Percentiles rank a stretch among this genome's conserved stretches.
Conservation (phyloP, 1,140 invertebrate species). For the Chymomyza costata region DNA sequence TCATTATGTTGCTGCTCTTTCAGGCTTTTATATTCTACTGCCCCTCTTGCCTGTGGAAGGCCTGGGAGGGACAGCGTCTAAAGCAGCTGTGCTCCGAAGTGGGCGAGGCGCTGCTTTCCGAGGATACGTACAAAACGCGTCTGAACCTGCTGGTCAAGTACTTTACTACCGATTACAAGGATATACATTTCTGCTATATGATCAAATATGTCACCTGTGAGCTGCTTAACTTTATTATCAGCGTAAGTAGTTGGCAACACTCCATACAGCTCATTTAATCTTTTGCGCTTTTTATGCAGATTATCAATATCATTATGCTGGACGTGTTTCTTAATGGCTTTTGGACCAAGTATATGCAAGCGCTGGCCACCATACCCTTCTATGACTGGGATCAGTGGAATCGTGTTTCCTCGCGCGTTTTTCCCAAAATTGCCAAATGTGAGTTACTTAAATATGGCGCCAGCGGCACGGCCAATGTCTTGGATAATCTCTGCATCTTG, state of each 20-base stretch:
- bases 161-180: constrained; percentile 77
- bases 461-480: constrained; percentile 79
- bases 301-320: constrained; percentile 79
- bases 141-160: constrained; percentile 78
- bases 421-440: constrained; percentile 88
- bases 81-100: constrained; percentile 77
- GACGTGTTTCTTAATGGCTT: constrained; percentile 85
- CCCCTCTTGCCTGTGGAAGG: constrained; percentile 86
- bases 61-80: constrained; percentile 83
- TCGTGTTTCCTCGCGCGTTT: constrained; percentile 79
- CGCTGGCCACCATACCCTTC: constrained; percentile 77
- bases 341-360: constrained; percentile 83
- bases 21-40: constrained; percentile 86
- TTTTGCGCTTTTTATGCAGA: constrained; percentile 58
- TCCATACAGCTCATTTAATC: neutral
- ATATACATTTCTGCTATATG: constrained; percentile 82
- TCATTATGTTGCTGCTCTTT: constrained; percentile 87
- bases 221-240: constrained; percentile 83
- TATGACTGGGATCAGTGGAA: constrained; percentile 73
- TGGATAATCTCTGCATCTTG: constrained; percentile 84
- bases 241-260: constrained; percentile 76
- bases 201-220: constrained; percentile 84
- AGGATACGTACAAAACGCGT: constrained; percentile 77
- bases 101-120: constrained; percentile 68
- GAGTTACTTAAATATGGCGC: constrained; percentile 81